These are phyloP conservation scores for Girardinichthys multiradiatus DNA, from an alignment of 2,113 vertebrate species.

Conservation along the genomic window DNA sequence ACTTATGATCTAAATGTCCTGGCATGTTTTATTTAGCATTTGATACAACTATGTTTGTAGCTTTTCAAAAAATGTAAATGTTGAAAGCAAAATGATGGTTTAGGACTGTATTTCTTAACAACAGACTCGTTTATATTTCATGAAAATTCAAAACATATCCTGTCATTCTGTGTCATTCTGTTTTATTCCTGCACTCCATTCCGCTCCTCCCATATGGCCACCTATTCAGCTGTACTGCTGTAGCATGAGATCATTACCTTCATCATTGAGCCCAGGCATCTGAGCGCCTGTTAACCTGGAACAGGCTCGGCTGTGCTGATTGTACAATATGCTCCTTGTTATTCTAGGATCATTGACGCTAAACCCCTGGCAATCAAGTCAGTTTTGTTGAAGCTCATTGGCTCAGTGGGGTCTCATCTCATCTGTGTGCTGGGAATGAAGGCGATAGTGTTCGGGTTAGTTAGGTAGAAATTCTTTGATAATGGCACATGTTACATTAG, in stretches of 20 bases:
- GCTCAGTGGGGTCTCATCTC: constrained; percentile 75
- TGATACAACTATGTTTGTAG: too few relatives aligned
- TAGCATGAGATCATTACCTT: constrained; percentile 74
- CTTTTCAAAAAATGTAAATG: too few relatives aligned
- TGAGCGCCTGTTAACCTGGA: constrained; percentile 72
- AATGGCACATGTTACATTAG: constrained; percentile 76
- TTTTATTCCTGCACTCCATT: constrained; percentile 60
- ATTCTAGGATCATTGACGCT: constrained; percentile 82
- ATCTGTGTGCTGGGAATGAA: constrained; percentile 58
- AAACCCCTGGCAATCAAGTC: constrained; percentile 78
- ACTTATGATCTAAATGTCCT: too few relatives aligned
- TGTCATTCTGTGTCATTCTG: constrained; percentile 70
- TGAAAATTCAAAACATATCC: constrained; percentile 65
- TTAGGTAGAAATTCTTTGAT: constrained; percentile 72
- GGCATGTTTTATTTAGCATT: too few relatives aligned
- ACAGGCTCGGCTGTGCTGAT: constrained; percentile 67
- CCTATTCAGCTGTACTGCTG: constrained; percentile 65
- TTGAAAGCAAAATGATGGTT: too few relatives aligned
- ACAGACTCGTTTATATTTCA: constrained; percentile 28
- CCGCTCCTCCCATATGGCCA: constrained; percentile 48
- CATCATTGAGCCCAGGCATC: constrained; percentile 67
- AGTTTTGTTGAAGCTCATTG: constrained; percentile 81
- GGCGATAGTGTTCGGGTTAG: constrained; percentile 61
- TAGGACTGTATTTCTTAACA: background rate
- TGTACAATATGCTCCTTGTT: constrained; percentile 82